phyloP scores from a whole-genome alignment of 2,797 vertebrate genomes.

The Scomberomorus guttatus region DNA sequence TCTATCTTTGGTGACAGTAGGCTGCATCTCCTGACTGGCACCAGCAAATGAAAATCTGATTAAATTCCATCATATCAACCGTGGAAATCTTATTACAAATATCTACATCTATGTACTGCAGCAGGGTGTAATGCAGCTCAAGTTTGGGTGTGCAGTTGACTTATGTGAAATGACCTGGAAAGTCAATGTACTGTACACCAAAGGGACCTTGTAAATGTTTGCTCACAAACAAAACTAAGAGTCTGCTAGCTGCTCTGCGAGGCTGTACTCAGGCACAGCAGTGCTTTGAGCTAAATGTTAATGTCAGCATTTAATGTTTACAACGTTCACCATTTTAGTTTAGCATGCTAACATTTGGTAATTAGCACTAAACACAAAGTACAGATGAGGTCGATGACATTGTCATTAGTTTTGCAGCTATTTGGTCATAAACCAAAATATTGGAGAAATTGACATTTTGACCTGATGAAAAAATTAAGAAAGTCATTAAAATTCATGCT shows the following conservation, averaged over 20 bases:
- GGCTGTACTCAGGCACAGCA: not conserved
- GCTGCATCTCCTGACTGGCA: slow-evolving; percentile 37
- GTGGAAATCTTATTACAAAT: slow-evolving; percentile 60
- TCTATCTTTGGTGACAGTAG: slow-evolving; percentile 44
- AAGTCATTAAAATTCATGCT: too few species aligned
- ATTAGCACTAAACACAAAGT: too few species aligned
- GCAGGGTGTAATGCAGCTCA: slow-evolving; percentile 23
- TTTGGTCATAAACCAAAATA: too few species aligned
- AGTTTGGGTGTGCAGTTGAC: slow-evolving; percentile 27
- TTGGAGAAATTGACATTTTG: too few species aligned
- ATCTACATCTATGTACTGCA: slow-evolving; percentile 45
- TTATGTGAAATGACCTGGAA: slow-evolving; percentile 60
- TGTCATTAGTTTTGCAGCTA: too few species aligned
- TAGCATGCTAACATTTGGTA: too few species aligned
- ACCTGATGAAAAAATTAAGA: too few species aligned
- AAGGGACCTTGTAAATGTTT: slow-evolving; percentile 47
- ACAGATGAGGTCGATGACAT: too few species aligned
- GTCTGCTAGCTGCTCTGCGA: not conserved
- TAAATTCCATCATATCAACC: slow-evolving; percentile 52
- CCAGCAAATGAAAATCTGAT: slow-evolving; percentile 57
- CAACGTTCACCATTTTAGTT: too few species aligned
- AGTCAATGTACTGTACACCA: slow-evolving; percentile 31
- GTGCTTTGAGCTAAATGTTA: not conserved
- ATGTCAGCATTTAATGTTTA: too few species aligned
- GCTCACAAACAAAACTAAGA: not conserved